A percentile compares a stretch with the other conserved stretches of the same genome.
Conservation (phyloP, 1,140 invertebrate genomes). For the Penaeus indicus region DNA sequence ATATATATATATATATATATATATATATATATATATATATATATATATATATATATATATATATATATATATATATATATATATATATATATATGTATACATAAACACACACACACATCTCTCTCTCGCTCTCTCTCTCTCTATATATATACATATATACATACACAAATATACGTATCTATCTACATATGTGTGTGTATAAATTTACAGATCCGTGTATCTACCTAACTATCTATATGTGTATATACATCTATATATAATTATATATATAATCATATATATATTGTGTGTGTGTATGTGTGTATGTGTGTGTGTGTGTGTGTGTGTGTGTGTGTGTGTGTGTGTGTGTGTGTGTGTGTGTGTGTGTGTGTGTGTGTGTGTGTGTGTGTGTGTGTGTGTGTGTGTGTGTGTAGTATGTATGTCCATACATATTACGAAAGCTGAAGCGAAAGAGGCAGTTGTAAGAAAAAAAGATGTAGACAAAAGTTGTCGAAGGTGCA, state of each 20-base stretch:
- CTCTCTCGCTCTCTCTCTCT: too few species aligned
- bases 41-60: too few species aligned
- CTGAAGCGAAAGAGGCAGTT: too few species aligned
- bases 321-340: slow-evolving; percentile 49
- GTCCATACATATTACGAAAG: not conserved
- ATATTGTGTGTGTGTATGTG: too few species aligned
- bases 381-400: not conserved
- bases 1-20: not conserved
- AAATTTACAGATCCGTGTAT: too few species aligned
- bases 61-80: too few species aligned
- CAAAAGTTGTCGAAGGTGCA: not conserved
- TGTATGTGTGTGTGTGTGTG: not conserved
- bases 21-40: not conserved
- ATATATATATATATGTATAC: not conserved
- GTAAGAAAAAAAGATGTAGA: too few species aligned
- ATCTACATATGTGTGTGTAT: not conserved
- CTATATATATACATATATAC: too few species aligned
- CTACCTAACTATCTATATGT: too few species aligned
- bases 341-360: slow-evolving; percentile 42
- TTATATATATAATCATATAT: too few species aligned
- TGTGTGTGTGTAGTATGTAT: slow-evolving; percentile 6
- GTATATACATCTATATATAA: too few species aligned
- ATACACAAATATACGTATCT: slow-evolving; percentile 4
- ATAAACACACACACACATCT: not conserved
- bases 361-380: slow-evolving; percentile 35